A percentile compares a stretch with the other conserved stretches of the same genome.
These are phyloP conservation scores for Neocloeon triangulifer DNA, from an alignment of 1,140 invertebrate genomes.

Conservation along the genomic window DNA sequence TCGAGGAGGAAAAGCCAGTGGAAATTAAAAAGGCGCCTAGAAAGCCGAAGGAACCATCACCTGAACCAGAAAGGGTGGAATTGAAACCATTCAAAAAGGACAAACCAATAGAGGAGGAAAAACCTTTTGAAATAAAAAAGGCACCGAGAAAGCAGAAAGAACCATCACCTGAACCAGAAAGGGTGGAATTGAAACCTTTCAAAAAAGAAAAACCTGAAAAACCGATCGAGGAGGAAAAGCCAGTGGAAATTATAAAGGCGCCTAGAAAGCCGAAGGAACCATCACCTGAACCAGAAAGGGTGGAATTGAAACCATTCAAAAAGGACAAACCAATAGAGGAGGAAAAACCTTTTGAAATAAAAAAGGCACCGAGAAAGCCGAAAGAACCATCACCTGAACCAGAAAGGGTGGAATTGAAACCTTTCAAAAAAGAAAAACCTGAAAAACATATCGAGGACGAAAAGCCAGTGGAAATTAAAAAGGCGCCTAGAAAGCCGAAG, in stretches of 20 bases:
- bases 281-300: constrained; percentile 7
- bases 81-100: constrained; percentile 15
- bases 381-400: constrained; percentile 8
- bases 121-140: constrained; percentile 14
- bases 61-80: constrained; percentile 10
- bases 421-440: constrained; percentile 15
- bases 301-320: constrained; percentile 8
- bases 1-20: constrained; percentile 12
- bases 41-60: constrained; percentile 7
- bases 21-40: too few species aligned
- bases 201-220: constrained; percentile 7
- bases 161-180: constrained; percentile 15
- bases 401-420: constrained; percentile 12
- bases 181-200: constrained; percentile 6
- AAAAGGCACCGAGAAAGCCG: too few species aligned
- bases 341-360: too few species aligned
- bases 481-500: constrained; percentile 2
- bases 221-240: constrained; percentile 6
- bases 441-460: constrained; percentile 11
- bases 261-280: constrained; percentile 7
- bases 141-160: neutral
- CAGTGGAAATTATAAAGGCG: constrained; percentile 6
- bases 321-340: constrained; percentile 7
- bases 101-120: constrained; percentile 11
- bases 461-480: constrained; percentile 14